These are phyloP conservation scores for Rhadinocentrus ornatus DNA, from an alignment of 2,797 vertebrate genomes.

Conservation along the genomic window DNA sequence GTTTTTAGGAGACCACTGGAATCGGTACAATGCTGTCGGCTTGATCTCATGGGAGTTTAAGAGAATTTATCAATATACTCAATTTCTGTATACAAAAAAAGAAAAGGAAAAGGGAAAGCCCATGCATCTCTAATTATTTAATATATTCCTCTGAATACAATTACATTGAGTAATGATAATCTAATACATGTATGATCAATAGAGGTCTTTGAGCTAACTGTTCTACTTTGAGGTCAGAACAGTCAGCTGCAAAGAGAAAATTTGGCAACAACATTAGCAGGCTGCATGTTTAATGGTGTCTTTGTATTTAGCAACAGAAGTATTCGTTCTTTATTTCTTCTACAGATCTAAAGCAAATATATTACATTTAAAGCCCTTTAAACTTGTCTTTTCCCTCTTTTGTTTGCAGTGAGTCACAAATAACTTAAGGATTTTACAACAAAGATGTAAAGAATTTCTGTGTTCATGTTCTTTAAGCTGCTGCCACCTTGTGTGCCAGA, in stretches of 20 bases:
- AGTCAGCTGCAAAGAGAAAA: background rate
- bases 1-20: slow-evolving; percentile 25
- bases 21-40: background rate
- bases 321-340: background rate
- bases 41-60: slow-evolving; percentile 8
- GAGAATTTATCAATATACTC: background rate
- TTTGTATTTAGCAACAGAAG: background rate
- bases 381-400: background rate
- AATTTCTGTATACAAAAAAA: background rate
- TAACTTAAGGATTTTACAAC: background rate
- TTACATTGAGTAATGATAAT: slow-evolving; percentile 26
- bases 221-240: slow-evolving; percentile 15
- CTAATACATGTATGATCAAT: slow-evolving; percentile 23
- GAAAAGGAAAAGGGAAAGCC: too few relatives aligned
- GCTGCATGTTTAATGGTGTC: background rate
- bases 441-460: background rate
- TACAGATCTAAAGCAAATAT: background rate
- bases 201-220: slow-evolving; percentile 9
- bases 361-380: background rate
- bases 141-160: background rate
- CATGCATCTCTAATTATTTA: background rate
- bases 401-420: background rate
- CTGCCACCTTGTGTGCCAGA: too few relatives aligned
- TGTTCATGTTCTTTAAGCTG: background rate
- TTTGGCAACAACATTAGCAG: background rate